These are phyloP conservation scores for Drosophila parvula DNA, from an alignment of 1,140 invertebrate species.

Conservation along the genomic window DNA sequence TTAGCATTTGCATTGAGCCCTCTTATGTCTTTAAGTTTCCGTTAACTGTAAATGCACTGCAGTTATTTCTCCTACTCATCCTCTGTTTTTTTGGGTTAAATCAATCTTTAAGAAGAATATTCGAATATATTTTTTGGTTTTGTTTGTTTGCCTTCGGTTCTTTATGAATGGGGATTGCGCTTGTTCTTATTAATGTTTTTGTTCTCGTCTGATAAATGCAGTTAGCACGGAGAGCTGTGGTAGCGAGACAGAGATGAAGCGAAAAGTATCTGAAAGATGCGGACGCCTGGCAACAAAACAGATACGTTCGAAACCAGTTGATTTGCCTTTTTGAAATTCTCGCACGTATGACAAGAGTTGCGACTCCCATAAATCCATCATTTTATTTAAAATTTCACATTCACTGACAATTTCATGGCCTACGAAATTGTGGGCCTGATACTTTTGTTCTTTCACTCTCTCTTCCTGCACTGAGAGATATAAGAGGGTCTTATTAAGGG, in stretches of 20 bases:
- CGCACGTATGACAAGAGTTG: constrained; percentile 60
- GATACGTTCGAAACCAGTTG: constrained; percentile 37
- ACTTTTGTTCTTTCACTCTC: constrained; percentile 69
- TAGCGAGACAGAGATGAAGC: background rate
- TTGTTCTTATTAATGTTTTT: constrained; percentile 32
- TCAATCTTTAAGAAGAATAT: constrained; percentile 39
- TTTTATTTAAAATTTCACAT: constrained; percentile 83
- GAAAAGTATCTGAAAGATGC: constrained; percentile 49
- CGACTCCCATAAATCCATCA: constrained; percentile 74
- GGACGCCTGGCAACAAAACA: constrained; percentile 45
- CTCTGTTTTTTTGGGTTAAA: constrained; percentile 33
- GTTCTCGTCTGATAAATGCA: constrained; percentile 59
- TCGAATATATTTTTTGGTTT: constrained; percentile 35
- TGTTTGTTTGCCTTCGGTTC: constrained; percentile 51
- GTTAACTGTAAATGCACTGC: constrained; percentile 44
- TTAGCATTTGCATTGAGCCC: constrained; percentile 64
- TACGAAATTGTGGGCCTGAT: constrained; percentile 65
- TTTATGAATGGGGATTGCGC: constrained; percentile 27
- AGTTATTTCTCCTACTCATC: background rate
- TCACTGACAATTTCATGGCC: constrained; percentile 77
- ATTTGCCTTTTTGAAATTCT: constrained; percentile 66
- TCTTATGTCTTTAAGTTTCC: constrained; percentile 62
- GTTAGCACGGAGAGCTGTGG: constrained; percentile 27
- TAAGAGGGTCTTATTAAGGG: background rate
- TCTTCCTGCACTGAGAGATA: constrained; percentile 1